Evolutionary conservation across 2,113 vertebrate genomes (phyloP), one percentile per base, ranked within the genome.

Genomic region (Thryonomys swinderianus): DNA sequence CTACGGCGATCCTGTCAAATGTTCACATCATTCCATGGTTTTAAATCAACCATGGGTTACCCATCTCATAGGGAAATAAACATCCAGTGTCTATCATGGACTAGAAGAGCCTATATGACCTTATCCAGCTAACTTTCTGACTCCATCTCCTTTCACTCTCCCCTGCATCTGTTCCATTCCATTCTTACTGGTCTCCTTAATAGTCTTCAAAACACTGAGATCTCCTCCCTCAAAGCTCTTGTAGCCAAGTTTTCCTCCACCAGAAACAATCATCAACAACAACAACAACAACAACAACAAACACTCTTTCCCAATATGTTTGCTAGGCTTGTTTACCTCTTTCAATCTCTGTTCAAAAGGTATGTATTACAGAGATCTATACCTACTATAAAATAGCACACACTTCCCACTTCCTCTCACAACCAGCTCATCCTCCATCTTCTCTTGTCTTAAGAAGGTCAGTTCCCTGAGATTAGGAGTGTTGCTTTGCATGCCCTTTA

Each of bases 291-390:
- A 69, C 16, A 34, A 32, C 17, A 48, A 48, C 1, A 76, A 62
- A 91, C 93, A 17, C 57, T 74, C 90, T 93, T 88, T 37, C 17
- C 30, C 4, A 20, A 82, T 6, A 30, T 7, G 61, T 14, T 34
- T 5, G 32, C 1, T 40, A 30, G 30, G 17, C 62, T 76, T 83
- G 14, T 32, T 45, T 61, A 37, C 34, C 76, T 86, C 57, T 88
- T 80, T 80, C 67, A 37, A 59, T 82, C 61, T 94, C 27, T 69
- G 42, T 80, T 83, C 85, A 85, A 93, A 85, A 23, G 21, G 59
- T 66, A 74, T 10, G 78, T 53, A 32, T 71, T 74, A 40, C 2
- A 78, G 61, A 73, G 11, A 14, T 45, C 48, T 71, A 45, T 55
- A 45, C 67, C 20, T 64, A 5, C 7, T 11, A 61, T 51, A 90